Evolutionary conservation across 1,140 invertebrate species (phyloP).

Genomic region (Nasonia vitripennis): DNA sequence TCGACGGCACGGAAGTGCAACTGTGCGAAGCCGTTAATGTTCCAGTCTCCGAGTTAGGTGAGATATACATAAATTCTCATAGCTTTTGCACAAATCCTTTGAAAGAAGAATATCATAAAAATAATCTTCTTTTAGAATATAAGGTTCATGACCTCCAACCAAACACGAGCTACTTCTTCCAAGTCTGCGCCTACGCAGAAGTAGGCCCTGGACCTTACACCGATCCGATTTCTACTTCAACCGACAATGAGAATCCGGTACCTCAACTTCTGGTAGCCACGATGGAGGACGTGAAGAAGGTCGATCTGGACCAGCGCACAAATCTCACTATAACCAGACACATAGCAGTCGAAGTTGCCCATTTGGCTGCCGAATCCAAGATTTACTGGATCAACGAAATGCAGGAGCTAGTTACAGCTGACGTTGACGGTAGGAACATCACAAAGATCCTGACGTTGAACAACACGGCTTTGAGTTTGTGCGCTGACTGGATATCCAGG

Average conservation of each 20-base stretch:
- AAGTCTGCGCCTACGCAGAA: conserved; percentile 87
- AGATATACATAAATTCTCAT: not conserved
- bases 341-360: conserved; percentile 79
- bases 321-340: conserved; percentile 77
- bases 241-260: conserved; percentile 82
- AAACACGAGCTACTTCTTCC: conserved; percentile 84
- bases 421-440: conserved; percentile 75
- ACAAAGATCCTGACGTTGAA: conserved; percentile 82
- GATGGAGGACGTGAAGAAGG: conserved; percentile 81
- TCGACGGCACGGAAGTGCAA: conserved; percentile 61
- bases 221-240: conserved; percentile 78
- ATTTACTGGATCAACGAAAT: conserved; percentile 91
- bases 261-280: conserved; percentile 86
- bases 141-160: conserved; percentile 76
- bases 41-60: conserved; percentile 50
- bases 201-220: conserved; percentile 84
- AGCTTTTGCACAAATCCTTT: not conserved
- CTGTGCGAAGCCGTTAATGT: conserved; percentile 64
- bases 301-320: conserved; percentile 83
- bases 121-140: conserved; percentile 71
- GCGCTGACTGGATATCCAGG: conserved; percentile 90
- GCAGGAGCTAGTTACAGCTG: conserved; percentile 83
- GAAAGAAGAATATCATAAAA: not conserved
- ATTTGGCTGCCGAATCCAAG: conserved; percentile 81
- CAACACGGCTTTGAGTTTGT: conserved; percentile 80